These are phyloP conservation scores for Ormia ochracea DNA, from an alignment of 2,888 invertebrate genomes.

Conservation along the genomic window DNA sequence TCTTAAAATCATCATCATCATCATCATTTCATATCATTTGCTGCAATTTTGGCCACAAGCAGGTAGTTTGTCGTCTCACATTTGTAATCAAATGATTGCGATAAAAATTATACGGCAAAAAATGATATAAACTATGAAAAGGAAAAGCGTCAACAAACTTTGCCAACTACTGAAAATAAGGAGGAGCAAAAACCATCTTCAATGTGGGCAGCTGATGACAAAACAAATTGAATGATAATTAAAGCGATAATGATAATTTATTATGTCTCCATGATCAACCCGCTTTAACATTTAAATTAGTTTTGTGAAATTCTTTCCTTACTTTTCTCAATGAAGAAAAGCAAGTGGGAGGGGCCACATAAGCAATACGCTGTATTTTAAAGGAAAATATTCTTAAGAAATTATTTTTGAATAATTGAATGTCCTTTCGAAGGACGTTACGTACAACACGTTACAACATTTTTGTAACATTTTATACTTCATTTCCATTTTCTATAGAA, in stretches of 20 bases:
- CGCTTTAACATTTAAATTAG: no score
- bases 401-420: no score
- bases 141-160: constrained; percentile 58
- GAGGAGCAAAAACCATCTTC: not conserved
- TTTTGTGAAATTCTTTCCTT: no score
- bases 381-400: no score
- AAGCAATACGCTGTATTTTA: no score
- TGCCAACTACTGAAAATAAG: not conserved
- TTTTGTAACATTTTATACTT: no score
- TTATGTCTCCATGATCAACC: not conserved
- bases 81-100: constrained; percentile 16
- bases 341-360: no score
- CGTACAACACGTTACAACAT: no score
- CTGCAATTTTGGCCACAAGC: constrained; percentile 7
- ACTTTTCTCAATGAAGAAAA: no score
- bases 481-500: no score
- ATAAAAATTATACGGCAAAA: constrained; percentile 24
- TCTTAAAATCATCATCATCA: constrained; percentile 2
- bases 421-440: no score
- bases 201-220: constrained; percentile 28
- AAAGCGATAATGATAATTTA: not conserved
- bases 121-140: not conserved
- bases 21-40: constrained; percentile 24
- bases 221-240: not conserved
- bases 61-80: constrained; percentile 23